Evolutionary conservation across 2,113 vertebrate species (phyloP).

Genomic region (Gnathonemus longibarbis): DNA sequence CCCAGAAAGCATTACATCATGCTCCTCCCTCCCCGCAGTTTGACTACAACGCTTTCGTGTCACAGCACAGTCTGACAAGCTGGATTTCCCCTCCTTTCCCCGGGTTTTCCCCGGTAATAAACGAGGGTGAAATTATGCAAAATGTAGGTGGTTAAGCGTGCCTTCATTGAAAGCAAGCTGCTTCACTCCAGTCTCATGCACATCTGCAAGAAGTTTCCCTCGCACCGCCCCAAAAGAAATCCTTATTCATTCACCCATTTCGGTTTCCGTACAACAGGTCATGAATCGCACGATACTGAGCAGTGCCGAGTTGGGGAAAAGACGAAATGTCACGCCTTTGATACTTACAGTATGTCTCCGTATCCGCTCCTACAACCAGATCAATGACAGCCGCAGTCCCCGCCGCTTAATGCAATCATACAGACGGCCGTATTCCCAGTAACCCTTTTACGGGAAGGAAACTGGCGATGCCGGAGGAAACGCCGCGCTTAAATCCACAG

Average conservation of each 20-base stretch:
- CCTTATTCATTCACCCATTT: not conserved
- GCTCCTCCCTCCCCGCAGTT: constrained; percentile 50
- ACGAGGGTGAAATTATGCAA: not conserved
- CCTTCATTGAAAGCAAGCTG: not conserved
- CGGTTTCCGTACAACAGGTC: not conserved
- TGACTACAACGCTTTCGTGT: constrained; percentile 2
- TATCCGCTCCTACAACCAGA: constrained; percentile 32
- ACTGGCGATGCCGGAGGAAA: constrained; percentile 23
- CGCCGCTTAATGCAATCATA: constrained; percentile 42
- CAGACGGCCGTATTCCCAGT: constrained; percentile 48
- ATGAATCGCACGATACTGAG: not conserved
- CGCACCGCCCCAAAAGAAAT: not conserved
- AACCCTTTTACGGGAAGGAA: not conserved
- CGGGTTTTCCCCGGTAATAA: not conserved
- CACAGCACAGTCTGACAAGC: not conserved
- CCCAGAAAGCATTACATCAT: constrained; percentile 90
- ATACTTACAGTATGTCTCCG: constrained; percentile 50
- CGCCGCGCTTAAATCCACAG: constrained; percentile 44
- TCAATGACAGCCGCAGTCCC: constrained; percentile 75
- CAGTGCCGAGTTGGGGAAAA: not conserved
- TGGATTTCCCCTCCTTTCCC: not conserved
- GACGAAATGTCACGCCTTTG: not conserved
- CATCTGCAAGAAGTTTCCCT: not conserved
- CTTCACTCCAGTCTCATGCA: not conserved
- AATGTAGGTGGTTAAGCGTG: not conserved